These are phyloP conservation scores for Stegophylla sp. DNA, from an alignment of 2,888 invertebrate genomes.

Conservation along the genomic window DNA sequence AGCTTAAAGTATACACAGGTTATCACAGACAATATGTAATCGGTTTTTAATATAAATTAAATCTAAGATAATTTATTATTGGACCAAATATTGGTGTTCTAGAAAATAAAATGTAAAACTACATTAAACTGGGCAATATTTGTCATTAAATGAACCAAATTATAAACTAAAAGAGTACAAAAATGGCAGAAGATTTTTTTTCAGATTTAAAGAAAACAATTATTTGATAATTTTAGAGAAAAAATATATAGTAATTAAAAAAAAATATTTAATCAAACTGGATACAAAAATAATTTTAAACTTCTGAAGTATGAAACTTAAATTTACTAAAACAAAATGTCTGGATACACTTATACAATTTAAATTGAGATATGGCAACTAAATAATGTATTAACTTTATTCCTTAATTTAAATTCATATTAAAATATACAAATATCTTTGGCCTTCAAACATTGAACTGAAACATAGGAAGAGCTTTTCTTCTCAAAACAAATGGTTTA, in stretches of 20 bases:
- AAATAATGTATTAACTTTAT: background rate
- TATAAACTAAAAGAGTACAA: background rate
- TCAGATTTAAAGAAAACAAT: background rate
- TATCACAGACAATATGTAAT: slow-evolving; percentile 34
- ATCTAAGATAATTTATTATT: slow-evolving; percentile 23
- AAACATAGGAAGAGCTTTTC: slow-evolving; percentile 42
- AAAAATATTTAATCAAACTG: background rate
- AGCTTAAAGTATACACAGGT: slow-evolving; percentile 14
- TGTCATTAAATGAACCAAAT: background rate
- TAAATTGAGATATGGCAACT: background rate
- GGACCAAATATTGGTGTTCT: slow-evolving; percentile 30
- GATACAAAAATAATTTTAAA: background rate
- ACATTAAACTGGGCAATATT: background rate
- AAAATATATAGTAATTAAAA: background rate
- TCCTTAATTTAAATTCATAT: slow-evolving; percentile 3
- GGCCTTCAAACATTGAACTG: slow-evolving; percentile 46
- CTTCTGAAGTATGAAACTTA: background rate
- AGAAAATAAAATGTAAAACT: slow-evolving; percentile 11
- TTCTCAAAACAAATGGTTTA: slow-evolving; percentile 39
- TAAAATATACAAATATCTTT: slow-evolving; percentile 2
- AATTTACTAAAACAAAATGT: background rate
- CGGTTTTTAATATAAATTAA: slow-evolving; percentile 11
- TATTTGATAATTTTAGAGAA: background rate
- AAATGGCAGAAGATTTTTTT: background rate
- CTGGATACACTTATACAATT: background rate